These are phyloP conservation scores for Smittia sp. DNA, from an alignment of 2,888 invertebrate genomes.

Conservation along the genomic window DNA sequence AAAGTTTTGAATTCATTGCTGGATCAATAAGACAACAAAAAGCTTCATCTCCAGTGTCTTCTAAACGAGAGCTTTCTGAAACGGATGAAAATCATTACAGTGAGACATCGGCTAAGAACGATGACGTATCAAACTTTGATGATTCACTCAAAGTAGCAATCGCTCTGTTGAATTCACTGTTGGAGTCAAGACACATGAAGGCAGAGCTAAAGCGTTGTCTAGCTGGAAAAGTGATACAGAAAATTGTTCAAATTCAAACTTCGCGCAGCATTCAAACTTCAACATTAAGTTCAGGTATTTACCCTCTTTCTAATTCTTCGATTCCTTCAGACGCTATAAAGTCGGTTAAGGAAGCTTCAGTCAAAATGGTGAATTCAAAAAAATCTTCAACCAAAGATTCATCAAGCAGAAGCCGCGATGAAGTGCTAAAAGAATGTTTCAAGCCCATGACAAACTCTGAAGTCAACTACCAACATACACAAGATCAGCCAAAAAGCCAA, in stretches of 20 bases:
- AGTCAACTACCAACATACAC: conserved; percentile 2
- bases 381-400: not conserved
- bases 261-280: conserved; percentile 40
- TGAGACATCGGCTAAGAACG: not conserved
- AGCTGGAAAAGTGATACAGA: conserved; percentile 34
- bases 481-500: conserved; percentile 22
- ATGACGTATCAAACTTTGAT: conserved; percentile 28
- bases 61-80: not conserved
- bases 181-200: conserved; percentile 30
- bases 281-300: conserved; percentile 16
- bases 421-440: conserved; percentile 23
- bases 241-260: conserved; percentile 37
- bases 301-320: conserved; percentile 11
- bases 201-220: conserved; percentile 34
- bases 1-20: conserved; percentile 34
- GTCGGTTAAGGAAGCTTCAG: not conserved
- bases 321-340: not conserved
- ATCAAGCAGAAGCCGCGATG: conserved; percentile 1
- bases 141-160: conserved; percentile 37
- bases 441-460: conserved; percentile 36
- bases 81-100: not conserved
- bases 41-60: not conserved
- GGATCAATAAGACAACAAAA: not conserved
- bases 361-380: not conserved
- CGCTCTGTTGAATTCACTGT: conserved; percentile 23